Conservation (phyloP, 2,888 invertebrate genomes). For the Malthinus flaveolus region DNA sequence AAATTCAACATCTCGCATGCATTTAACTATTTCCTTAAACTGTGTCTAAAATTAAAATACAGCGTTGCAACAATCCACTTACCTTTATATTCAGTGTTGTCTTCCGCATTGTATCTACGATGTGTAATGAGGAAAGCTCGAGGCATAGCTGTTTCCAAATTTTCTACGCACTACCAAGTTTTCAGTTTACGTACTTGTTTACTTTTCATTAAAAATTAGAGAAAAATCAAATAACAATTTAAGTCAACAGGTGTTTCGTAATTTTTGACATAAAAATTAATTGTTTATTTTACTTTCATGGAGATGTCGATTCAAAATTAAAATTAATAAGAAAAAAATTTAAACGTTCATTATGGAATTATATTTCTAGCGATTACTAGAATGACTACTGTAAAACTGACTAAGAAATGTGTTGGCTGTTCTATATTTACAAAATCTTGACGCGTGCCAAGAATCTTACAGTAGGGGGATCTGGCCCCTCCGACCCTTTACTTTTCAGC, state of each 20-base stretch:
- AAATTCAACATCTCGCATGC: no score
- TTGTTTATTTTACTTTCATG: slow-evolving; percentile 17
- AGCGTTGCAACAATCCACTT: slow-evolving; percentile 26
- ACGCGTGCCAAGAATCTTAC: slow-evolving; percentile 56
- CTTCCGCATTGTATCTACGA: slow-evolving; percentile 58
- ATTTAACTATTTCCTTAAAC: neutral
- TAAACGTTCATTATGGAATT: slow-evolving; percentile 2
- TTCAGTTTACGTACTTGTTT: neutral
- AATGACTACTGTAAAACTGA: slow-evolving; percentile 47
- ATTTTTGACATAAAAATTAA: slow-evolving; percentile 35
- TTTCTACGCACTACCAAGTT: neutral
- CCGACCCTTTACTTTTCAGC: slow-evolving; percentile 34
- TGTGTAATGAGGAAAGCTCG: slow-evolving; percentile 67
- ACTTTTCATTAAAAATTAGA: slow-evolving; percentile 1
- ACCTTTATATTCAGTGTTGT: slow-evolving; percentile 53
- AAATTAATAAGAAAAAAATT: neutral
- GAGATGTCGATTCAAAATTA: slow-evolving; percentile 9
- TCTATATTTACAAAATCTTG: slow-evolving; percentile 55
- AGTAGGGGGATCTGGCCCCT: slow-evolving; percentile 39
- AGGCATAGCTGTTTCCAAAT: slow-evolving; percentile 57
- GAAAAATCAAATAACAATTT: neutral
- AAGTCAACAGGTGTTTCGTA: slow-evolving; percentile 35
- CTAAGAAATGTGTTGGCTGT: slow-evolving; percentile 52
- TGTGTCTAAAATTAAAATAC: neutral
- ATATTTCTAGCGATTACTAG: slow-evolving; percentile 25